These are phyloP conservation scores for Orius laevigatus DNA, from an alignment of 1,140 invertebrate species.

Conservation along the genomic window DNA sequence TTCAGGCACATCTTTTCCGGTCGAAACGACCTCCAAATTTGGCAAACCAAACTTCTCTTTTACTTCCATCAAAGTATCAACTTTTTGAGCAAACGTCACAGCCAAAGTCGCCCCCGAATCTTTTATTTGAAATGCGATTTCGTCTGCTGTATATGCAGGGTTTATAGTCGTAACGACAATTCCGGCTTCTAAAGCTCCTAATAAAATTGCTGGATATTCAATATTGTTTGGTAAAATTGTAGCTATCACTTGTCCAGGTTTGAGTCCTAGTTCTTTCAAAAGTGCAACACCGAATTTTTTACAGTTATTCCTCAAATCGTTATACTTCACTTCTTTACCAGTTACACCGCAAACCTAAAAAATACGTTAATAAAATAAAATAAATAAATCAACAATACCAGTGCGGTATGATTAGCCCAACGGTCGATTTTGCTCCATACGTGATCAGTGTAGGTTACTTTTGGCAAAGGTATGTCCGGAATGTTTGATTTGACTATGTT, in stretches of 20 bases:
- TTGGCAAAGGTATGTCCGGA: constrained; percentile 32
- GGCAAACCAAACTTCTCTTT: background rate
- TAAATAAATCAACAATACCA: constrained; percentile 30
- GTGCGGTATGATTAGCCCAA: constrained; percentile 37
- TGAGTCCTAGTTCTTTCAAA: constrained; percentile 38
- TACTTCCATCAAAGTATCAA: too few relatives aligned
- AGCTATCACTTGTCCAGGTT: constrained; percentile 49
- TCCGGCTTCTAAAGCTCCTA: constrained; percentile 52
- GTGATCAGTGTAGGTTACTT: constrained; percentile 38
- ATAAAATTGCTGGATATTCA: constrained; percentile 46
- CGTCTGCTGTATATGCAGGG: constrained; percentile 49
- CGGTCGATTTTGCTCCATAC: constrained; percentile 43
- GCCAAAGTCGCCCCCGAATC: too few relatives aligned
- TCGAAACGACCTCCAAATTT: background rate
- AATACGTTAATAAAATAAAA: background rate
- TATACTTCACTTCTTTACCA: constrained; percentile 50
- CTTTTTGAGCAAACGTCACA: too few relatives aligned
- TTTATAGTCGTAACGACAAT: constrained; percentile 59
- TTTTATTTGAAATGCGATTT: too few relatives aligned
- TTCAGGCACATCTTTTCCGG: background rate
- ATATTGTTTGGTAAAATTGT: constrained; percentile 58
- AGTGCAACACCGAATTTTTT: constrained; percentile 50
- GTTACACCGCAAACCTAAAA: constrained; percentile 51
- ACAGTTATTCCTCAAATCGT: constrained; percentile 40
- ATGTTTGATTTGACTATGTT: constrained; percentile 25